phyloP scores from a whole-genome alignment of 1,140 invertebrate species.

The Phthorimaea operculella region DNA sequence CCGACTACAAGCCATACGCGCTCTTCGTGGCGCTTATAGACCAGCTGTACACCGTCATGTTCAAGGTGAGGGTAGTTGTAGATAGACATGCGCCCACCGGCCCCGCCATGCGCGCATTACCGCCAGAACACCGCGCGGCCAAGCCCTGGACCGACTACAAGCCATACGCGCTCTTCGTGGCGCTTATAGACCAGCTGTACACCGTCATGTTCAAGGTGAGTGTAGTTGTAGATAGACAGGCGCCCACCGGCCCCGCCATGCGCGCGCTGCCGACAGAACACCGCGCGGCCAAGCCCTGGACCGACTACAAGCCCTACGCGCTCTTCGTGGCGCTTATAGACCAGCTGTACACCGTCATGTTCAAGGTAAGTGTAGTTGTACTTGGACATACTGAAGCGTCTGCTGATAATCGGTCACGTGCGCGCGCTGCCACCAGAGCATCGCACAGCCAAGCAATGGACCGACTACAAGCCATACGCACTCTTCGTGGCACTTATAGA shows the following conservation, averaged over 20 bases:
- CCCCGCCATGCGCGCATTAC: constrained; percentile 52
- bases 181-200: constrained; percentile 55
- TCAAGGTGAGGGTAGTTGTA: too few relatives aligned
- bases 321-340: constrained; percentile 77
- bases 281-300: constrained; percentile 67
- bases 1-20: constrained; percentile 86
- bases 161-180: constrained; percentile 85
- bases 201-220: constrained; percentile 63
- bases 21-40: constrained; percentile 77
- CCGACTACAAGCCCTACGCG: constrained; percentile 86
- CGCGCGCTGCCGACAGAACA: constrained; percentile 43
- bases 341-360: constrained; percentile 60
- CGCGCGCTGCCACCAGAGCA: constrained; percentile 71
- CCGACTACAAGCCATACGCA: constrained; percentile 86
- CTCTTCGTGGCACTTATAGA: constrained; percentile 77
- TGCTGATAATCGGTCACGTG: constrained; percentile 83
- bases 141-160: constrained; percentile 82
- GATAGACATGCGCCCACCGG: constrained; percentile 76
- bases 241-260: constrained; percentile 72
- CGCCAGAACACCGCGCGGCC: constrained; percentile 43
- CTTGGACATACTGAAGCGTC: constrained; percentile 81
- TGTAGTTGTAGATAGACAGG: constrained; percentile 69
- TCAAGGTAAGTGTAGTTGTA: constrained; percentile 72
- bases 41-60: constrained; percentile 60
- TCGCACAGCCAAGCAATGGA: constrained; percentile 67